Conservation (phyloP, 2,113 vertebrate species). For the Trematocara variabile region DNA sequence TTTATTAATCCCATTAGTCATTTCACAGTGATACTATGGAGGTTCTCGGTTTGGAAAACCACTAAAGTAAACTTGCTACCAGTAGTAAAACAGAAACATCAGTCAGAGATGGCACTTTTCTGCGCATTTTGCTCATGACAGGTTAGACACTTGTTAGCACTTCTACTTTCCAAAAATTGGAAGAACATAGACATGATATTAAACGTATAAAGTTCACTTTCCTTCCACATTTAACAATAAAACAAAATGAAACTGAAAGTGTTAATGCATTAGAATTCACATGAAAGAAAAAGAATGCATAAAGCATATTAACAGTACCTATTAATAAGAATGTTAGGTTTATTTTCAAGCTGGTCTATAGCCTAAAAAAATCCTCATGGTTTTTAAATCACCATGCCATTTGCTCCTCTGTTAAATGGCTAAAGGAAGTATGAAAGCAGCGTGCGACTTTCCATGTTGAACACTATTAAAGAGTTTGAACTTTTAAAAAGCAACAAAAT, state of each 20-base stretch:
- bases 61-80: background rate
- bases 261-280: background rate
- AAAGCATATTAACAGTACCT: background rate
- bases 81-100: background rate
- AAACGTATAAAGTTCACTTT: background rate
- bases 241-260: background rate
- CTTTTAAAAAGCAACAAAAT: background rate
- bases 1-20: background rate
- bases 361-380: background rate
- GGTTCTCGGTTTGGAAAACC: background rate
- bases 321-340: background rate
- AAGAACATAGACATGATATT: background rate
- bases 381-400: background rate
- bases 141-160: background rate
- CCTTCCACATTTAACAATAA: background rate
- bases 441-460: rapidly evolving
- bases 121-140: background rate
- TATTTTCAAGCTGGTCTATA: background rate
- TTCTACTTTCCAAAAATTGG: background rate
- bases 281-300: background rate
- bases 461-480: background rate
- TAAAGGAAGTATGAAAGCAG: background rate
- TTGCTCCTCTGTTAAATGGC: background rate
- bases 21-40: background rate
- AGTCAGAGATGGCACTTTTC: background rate